Base-by-base conservation (phyloP, 1,140 invertebrate species). In the Tyrophagus putrescentiae region DNA sequence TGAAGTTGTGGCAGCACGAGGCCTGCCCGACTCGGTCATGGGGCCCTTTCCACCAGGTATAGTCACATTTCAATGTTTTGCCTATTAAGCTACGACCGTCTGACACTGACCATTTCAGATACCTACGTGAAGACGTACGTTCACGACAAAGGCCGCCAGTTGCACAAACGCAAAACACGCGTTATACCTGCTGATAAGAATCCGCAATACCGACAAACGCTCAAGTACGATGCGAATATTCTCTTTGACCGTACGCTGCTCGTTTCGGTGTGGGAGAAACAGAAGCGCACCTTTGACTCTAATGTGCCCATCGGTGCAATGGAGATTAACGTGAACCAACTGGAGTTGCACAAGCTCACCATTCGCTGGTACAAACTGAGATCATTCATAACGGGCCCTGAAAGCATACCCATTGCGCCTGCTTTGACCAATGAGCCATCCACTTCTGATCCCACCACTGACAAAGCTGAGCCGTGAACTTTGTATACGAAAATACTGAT, bases 91-190 rank as follows among this genome's bases (percentile, higher is more conserved):
- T 54, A 9, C 44, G 16, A 11, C 11, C 31, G 28, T 60, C 11
- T 39, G 5, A 57, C 31, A 57, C 23, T 34, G 54, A 7, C 21
- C 7, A 27, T 9, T 28, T 72, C 79, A 76, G 89, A 93, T 69
- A 92, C 88, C 3, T 95, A 94, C 73, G 87, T 93, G 50, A 94
- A 94, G 74, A 92, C 87, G 48, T 93, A 92, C 70, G 75, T 95
- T 29, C 80, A 86, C 31, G 86, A 90, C 66, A 85, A 85, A 29
- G 84, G 87, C 50, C 81, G 84, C 64, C 83, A 84, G 79, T 73
- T 91, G 54, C 85, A 90, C 67, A 93, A 92, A 70, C 82, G 87
- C 62, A 95, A 94, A 71, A 94, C 89, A 0, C 77, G 84, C 33
- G 82, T 87, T 1, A 76, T 87, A 3, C 78, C 84, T 27, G 84